phyloP scores from a whole-genome alignment of 2,797 vertebrate species.

The Sebastes reedi region DNA sequence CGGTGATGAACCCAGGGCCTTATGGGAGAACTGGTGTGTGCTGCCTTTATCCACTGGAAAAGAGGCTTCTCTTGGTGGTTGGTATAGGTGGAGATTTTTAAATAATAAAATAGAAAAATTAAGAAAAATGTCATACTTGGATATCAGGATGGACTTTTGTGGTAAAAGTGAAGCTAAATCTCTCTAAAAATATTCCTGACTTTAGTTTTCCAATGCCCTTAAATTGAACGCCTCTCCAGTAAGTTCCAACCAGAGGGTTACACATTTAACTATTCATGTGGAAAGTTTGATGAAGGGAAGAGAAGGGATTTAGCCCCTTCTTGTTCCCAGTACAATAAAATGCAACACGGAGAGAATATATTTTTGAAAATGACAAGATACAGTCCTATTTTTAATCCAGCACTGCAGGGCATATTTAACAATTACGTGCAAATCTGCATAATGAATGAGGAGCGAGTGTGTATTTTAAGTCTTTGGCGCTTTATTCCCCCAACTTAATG shows the following conservation, averaged over 20 bases:
- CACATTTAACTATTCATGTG: constrained; percentile 81
- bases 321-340: constrained; percentile 76
- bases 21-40: constrained; percentile 44
- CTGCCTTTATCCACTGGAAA: constrained; percentile 31
- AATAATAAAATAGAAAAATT: background rate
- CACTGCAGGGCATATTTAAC: constrained; percentile 89
- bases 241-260: constrained; percentile 70
- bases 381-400: constrained; percentile 87
- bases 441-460: constrained; percentile 86
- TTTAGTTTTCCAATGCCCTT: constrained; percentile 38
- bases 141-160: background rate
- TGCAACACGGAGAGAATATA: constrained; percentile 68
- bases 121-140: background rate
- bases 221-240: constrained; percentile 33
- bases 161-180: background rate
- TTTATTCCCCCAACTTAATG: constrained; percentile 71
- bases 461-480: constrained; percentile 77
- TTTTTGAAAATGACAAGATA: constrained; percentile 76
- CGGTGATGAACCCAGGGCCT: constrained; percentile 53
- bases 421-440: constrained; percentile 89
- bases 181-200: constrained; percentile 14
- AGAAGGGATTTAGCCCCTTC: constrained; percentile 57
- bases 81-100: background rate
- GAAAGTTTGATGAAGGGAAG: constrained; percentile 75
- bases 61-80: constrained; percentile 16